phyloP scores from a whole-genome alignment of 2,113 vertebrate species.

The Eudyptes chrysolophus region DNA sequence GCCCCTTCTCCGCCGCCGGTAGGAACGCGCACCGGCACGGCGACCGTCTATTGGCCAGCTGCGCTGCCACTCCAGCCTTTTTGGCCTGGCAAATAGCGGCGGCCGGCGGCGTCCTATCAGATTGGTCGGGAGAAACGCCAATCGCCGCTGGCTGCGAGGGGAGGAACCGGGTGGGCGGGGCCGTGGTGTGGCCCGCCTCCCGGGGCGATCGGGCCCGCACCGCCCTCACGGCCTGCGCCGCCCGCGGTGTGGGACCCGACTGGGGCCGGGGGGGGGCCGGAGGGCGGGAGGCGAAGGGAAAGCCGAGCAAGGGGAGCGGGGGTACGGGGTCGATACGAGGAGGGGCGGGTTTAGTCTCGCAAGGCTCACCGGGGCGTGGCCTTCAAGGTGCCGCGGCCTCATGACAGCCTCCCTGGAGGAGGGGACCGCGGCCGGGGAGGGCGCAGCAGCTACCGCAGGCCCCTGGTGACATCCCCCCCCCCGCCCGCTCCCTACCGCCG shows the following conservation, averaged over 20 bases:
- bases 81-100: not conserved
- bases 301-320: too few species aligned
- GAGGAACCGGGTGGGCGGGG: rapidly evolving
- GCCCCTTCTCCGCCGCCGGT: not conserved
- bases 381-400: not conserved
- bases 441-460: not conserved
- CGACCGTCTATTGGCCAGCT: rapidly evolving
- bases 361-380: too few species aligned
- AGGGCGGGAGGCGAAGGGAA: too few species aligned
- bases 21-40: rapidly evolving
- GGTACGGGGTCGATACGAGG: too few species aligned
- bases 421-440: not conserved
- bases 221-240: rapidly evolving
- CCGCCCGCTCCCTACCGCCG: too few species aligned
- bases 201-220: rapidly evolving
- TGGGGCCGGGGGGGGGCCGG: too few species aligned
- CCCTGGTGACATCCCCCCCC: too few species aligned
- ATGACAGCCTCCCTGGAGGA: too few species aligned
- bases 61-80: not conserved
- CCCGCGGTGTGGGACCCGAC: too few species aligned
- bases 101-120: rapidly evolving
- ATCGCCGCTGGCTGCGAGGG: rapidly evolving
- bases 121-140: rapidly evolving
- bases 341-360: not conserved
- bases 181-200: rapidly evolving